Evolutionary conservation across 1,140 invertebrate genomes (phyloP).

Genomic region (Nixonia krombeini): DNA sequence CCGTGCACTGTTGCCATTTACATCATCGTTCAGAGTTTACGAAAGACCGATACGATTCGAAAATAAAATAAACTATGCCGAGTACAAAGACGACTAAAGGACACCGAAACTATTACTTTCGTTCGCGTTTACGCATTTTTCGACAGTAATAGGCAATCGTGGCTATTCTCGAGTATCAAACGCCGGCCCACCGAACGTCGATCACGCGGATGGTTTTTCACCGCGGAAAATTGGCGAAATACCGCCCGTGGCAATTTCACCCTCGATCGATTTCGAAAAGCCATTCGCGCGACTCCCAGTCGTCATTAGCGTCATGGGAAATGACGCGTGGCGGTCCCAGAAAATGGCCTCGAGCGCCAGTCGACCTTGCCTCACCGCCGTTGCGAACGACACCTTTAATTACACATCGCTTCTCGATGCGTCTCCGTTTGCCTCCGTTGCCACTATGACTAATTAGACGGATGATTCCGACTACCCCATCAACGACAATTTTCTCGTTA

Average conservation of each 20-base stretch:
- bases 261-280: slow-evolving; percentile 8
- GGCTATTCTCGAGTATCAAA: too few relatives aligned
- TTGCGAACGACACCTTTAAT: slow-evolving; percentile 2
- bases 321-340: not conserved
- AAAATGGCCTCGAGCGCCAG: not conserved
- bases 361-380: slow-evolving; percentile 5
- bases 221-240: slow-evolving; percentile 8
- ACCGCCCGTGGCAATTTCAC: slow-evolving; percentile 2
- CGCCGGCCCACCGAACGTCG: too few relatives aligned
- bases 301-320: slow-evolving; percentile 6
- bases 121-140: too few relatives aligned
- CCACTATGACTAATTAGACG: not conserved
- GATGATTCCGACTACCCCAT: not conserved
- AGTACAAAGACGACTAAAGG: too few relatives aligned
- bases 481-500: not conserved
- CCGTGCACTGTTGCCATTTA: too few relatives aligned
- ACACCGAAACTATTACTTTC: too few relatives aligned
- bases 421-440: not conserved
- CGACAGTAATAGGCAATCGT: too few relatives aligned
- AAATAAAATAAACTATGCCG: too few relatives aligned
- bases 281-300: not conserved
- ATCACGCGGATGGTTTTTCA: too few relatives aligned
- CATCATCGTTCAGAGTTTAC: too few relatives aligned
- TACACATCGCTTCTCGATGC: not conserved
- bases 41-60: too few relatives aligned